Conservation (phyloP, 2,888 invertebrate genomes). For the Euzophera pinguis region DNA sequence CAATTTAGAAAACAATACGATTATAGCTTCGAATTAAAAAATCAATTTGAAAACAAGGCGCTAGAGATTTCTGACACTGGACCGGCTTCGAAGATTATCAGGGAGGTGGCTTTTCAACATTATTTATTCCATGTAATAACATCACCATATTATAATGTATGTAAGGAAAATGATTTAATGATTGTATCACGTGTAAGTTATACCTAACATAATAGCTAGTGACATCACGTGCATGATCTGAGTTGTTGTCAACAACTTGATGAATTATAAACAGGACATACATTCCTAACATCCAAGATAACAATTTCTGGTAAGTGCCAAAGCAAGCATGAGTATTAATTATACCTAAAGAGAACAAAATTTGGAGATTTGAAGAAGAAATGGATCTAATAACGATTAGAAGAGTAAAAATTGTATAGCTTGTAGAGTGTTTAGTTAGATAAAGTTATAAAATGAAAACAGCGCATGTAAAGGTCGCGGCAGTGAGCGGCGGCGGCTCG, state of each 20-base stretch:
- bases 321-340: too few relatives aligned
- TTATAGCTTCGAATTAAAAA: too few relatives aligned
- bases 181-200: conserved; percentile 28
- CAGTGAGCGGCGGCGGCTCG: conserved; percentile 76
- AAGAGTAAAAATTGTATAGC: neutral
- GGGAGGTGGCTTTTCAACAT: neutral
- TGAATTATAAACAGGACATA: conserved; percentile 1
- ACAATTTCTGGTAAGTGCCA: too few relatives aligned
- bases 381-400: neutral
- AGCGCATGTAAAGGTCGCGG: conserved; percentile 64
- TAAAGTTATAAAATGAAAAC: conserved; percentile 47
- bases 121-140: neutral
- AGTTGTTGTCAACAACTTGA: conserved; percentile 1
- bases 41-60: too few relatives aligned
- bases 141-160: neutral
- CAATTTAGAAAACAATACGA: too few relatives aligned
- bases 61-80: too few relatives aligned
- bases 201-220: neutral
- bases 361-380: too few relatives aligned
- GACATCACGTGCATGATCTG: neutral
- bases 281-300: neutral
- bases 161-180: conserved; percentile 33
- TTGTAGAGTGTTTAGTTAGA: neutral
- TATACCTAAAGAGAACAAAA: too few relatives aligned
- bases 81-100: neutral